Percentiles rank a stretch among this genome's conserved stretches.
Evolutionary conservation across 1,140 invertebrate species (phyloP).

Genomic region (Heliothis virescens): DNA sequence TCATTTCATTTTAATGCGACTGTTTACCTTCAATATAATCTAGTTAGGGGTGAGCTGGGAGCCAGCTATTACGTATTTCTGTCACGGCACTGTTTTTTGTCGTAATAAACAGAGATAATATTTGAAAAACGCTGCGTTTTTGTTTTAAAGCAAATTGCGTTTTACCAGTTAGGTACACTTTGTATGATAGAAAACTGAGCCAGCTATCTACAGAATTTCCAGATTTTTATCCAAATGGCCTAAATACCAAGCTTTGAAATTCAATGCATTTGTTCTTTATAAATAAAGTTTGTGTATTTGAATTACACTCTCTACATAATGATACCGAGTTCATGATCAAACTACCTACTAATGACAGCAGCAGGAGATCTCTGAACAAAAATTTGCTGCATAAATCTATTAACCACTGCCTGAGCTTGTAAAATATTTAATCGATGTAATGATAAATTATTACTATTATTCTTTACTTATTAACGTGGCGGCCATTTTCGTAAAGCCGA

Average conservation of each 20-base stretch:
- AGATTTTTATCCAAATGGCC: background rate
- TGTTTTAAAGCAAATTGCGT: background rate
- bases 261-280: too few species aligned
- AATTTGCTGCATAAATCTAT: background rate
- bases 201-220: too few species aligned
- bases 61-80: conserved; percentile 59
- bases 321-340: too few species aligned
- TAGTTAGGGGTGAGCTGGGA: conserved; percentile 57
- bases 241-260: too few species aligned
- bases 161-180: too few species aligned
- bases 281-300: too few species aligned
- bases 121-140: conserved; percentile 37
- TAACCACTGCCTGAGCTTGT: background rate
- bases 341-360: too few species aligned
- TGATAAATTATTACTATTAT: background rate
- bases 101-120: conserved; percentile 48
- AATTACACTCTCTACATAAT: too few species aligned
- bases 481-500: background rate
- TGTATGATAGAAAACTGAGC: background rate
- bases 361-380: too few species aligned
- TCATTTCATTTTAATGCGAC: conserved; percentile 80
- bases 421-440: background rate
- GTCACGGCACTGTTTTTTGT: conserved; percentile 54
- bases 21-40: conserved; percentile 82
- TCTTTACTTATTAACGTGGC: background rate